Percentiles rank a stretch among this genome's conserved stretches.
These are phyloP conservation scores for Ceyx melanurus DNA, from an alignment of 2,113 vertebrate genomes.

Conservation along the genomic window DNA sequence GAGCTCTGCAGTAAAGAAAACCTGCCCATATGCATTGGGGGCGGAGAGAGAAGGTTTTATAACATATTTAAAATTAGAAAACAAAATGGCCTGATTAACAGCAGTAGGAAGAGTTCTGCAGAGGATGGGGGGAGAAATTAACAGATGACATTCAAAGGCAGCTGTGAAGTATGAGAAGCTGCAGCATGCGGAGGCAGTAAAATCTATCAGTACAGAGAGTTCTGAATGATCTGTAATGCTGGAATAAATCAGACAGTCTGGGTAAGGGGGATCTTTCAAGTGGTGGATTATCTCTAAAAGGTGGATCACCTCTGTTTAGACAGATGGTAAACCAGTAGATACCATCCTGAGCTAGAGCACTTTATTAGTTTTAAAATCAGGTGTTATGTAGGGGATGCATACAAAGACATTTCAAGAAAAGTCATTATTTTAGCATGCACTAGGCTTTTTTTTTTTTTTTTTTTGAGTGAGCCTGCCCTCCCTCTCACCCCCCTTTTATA, in stretches of 20 bases:
- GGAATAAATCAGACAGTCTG: slow-evolving; percentile 34
- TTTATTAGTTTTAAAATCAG: neutral
- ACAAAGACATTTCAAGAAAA: neutral
- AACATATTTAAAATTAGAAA: slow-evolving; percentile 75
- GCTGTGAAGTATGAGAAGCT: slow-evolving; percentile 68
- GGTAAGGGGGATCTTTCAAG: neutral
- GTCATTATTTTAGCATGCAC: neutral
- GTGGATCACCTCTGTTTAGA: neutral
- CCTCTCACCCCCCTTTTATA: neutral
- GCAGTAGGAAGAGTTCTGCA: slow-evolving; percentile 70
- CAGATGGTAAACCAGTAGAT: neutral
- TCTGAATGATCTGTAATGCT: slow-evolving; percentile 59
- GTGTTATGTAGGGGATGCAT: neutral
- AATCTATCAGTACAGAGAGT: slow-evolving; percentile 61
- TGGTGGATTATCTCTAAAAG: neutral
- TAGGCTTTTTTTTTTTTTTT: neutral
- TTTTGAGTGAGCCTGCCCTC: neutral
- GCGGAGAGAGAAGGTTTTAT: slow-evolving; percentile 70
- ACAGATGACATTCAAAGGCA: slow-evolving; percentile 69
- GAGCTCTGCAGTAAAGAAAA: slow-evolving; percentile 55
- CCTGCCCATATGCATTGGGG: slow-evolving; percentile 71
- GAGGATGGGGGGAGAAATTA: slow-evolving; percentile 70
- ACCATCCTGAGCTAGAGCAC: neutral
- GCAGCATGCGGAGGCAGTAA: slow-evolving; percentile 58
- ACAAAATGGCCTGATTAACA: slow-evolving; percentile 74